Evolutionary conservation across 2,113 vertebrate species (phyloP), one percentile per base, ranked within the genome.

Genomic region (Dendropsophus ebraccatus): DNA sequence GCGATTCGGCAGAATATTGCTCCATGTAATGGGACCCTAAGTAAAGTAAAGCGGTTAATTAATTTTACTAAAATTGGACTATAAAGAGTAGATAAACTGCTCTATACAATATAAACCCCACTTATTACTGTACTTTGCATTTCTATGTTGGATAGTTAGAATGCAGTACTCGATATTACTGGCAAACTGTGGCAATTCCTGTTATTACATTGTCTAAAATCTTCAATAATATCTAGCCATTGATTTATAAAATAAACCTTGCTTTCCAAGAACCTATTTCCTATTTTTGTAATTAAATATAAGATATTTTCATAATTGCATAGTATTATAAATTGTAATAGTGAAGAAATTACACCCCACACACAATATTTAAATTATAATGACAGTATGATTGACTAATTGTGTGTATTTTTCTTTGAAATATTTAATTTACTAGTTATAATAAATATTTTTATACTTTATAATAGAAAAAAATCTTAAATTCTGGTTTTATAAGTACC

Each of bases 351-450:
- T 70, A 70, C 35, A 70, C 19, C 32, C 19, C 9, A 41, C 21
- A 37, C 11, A 70, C 19, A 70, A 70, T 70, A 70, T 21, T 70
- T 70, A 41, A 70, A 70, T 70, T 37, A 70, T 70, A 70, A 70
- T 70, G 67, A 70, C 3, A 4, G 67, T 41, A 41, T 70, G 35
- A 70, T 41, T 70, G 67, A 41, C 67, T 70, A 37, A 70, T 70
- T 70, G 67, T 70, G 17, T 70, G 19, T 23, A 70, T 70, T 70
- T 70, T 41, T 2, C 67, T 70, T 37, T 21, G 32, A 9, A 70
- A 70, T 70, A 70, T 70, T 70, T 41, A 70, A 70, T 70, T 70
- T 70, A 70, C 32, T 41, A 70, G 67, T 23, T 37, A 2, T 21
- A 70, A 23, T 70, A 41, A 70, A 70, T 70, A 70, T 70, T 70